phyloP scores from a whole-genome alignment of 2,113 vertebrate species.

The cattle (Bos taurus) region ARS-UCD2.0 NC_037343.1:36948001-36948500 shows the following conservation, averaged over 20 bases:
- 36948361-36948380: not conserved
- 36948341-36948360: not conserved
- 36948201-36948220: not conserved
- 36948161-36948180: not conserved
- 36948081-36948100: not conserved
- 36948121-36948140: not conserved
- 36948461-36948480: not conserved
- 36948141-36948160: not conserved
- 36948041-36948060: not conserved
- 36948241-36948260: not conserved
- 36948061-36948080: not conserved
- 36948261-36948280: not conserved
- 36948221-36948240: not conserved
- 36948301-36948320: not conserved
- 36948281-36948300: not conserved
- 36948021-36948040: not conserved
- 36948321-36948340: not conserved
- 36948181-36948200: not conserved
- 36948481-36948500: not conserved
- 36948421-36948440: not conserved
- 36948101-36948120: not conserved
- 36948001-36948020: not conserved
- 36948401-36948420: not conserved
- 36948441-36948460: not conserved
- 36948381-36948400: not conserved